Conservation (phyloP, 2,888 invertebrate genomes). For the Epirrhoe tristata region DNA sequence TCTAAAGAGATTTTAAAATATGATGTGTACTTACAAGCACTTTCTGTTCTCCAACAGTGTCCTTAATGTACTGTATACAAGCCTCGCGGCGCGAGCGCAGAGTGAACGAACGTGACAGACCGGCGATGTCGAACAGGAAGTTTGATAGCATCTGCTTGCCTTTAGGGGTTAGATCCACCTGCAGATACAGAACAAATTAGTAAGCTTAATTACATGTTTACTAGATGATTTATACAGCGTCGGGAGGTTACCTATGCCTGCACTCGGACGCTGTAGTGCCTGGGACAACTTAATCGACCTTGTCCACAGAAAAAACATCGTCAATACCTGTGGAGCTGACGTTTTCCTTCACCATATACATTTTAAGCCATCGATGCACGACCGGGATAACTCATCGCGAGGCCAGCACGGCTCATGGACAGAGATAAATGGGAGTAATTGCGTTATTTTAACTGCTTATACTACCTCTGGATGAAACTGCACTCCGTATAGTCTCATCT, state of each 20-base stretch:
- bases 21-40: constrained; percentile 90
- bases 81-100: constrained; percentile 94
- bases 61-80: constrained; percentile 96
- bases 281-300: no score
- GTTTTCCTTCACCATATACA: no score
- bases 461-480: constrained; percentile 98
- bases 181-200: constrained; percentile 16
- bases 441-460: no score
- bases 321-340: no score
- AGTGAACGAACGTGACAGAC: constrained; percentile 94
- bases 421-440: not conserved
- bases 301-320: no score
- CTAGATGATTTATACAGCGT: no score
- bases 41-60: constrained; percentile 95
- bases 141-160: constrained; percentile 97
- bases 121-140: constrained; percentile 96
- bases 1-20: not conserved
- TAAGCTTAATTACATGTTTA: no score
- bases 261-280: no score
- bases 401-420: no score
- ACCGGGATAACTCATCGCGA: no score
- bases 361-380: no score
- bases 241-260: no score
- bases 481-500: constrained; percentile 95
- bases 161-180: constrained; percentile 96